These are phyloP conservation scores for Melikaiella ostensackeni DNA, from an alignment of 2,888 invertebrate species.

Conservation along the genomic window DNA sequence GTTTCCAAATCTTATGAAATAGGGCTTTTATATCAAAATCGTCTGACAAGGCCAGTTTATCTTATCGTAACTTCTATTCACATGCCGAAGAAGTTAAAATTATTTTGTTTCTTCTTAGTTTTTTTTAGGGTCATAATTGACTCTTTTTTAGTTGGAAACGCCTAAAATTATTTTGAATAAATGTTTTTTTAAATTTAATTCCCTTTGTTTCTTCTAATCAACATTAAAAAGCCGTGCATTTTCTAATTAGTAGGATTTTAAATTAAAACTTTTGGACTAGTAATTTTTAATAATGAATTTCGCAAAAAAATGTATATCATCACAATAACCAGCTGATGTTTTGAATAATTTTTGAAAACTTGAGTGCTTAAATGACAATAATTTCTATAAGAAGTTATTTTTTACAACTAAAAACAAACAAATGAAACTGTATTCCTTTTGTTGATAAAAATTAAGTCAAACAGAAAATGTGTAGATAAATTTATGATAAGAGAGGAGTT, in stretches of 20 bases:
- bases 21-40: not conserved
- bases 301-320: too few relatives aligned
- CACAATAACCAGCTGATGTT: not conserved
- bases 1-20: too few relatives aligned
- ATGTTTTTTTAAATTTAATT: too few relatives aligned
- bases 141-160: too few relatives aligned
- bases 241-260: too few relatives aligned
- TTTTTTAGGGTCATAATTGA: too few relatives aligned
- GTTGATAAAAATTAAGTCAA: not conserved
- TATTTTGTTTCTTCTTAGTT: too few relatives aligned
- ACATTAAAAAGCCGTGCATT: too few relatives aligned
- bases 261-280: too few relatives aligned
- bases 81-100: not conserved
- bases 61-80: not conserved
- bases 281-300: too few relatives aligned
- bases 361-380: not conserved
- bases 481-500: conserved; percentile 15
- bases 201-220: too few relatives aligned
- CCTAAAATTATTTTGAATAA: too few relatives aligned
- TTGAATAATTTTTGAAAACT: not conserved
- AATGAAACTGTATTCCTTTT: not conserved
- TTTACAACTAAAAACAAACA: not conserved
- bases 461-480: conserved; percentile 20
- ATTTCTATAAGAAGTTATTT: not conserved
- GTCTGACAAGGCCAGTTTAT: not conserved